A percentile compares a stretch with the other conserved stretches of the same genome.
Conservation (phyloP, 2,888 invertebrate genomes). For the Acrobasis consociella region DNA sequence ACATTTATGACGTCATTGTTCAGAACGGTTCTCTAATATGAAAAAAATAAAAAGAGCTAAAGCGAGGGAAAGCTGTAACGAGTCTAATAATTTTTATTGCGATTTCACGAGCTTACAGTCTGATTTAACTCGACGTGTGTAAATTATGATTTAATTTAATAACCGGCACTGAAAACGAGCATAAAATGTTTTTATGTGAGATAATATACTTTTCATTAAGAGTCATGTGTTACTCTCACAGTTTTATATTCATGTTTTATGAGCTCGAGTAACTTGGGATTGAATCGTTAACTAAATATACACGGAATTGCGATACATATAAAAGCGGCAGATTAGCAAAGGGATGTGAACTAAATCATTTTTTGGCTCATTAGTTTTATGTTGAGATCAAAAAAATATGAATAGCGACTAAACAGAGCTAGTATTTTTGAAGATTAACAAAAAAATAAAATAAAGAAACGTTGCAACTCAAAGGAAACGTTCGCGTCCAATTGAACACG, state of each 20-base stretch:
- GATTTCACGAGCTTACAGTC: slow-evolving; percentile 71
- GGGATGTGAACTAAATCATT: too few relatives aligned
- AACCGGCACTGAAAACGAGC: slow-evolving; percentile 70
- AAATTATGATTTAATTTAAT: slow-evolving; percentile 81
- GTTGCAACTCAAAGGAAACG: slow-evolving; percentile 45
- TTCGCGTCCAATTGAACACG: slow-evolving; percentile 37
- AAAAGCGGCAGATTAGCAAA: background rate
- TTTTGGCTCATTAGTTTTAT: too few relatives aligned
- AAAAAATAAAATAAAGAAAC: slow-evolving; percentile 38
- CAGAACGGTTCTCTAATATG: slow-evolving; percentile 59
- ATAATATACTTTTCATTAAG: slow-evolving; percentile 79
- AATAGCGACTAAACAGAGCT: background rate
- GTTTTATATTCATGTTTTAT: slow-evolving; percentile 69
- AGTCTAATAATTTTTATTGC: slow-evolving; percentile 75
- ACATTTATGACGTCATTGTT: slow-evolving; percentile 69
- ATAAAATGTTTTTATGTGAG: slow-evolving; percentile 77
- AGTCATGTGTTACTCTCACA: slow-evolving; percentile 65
- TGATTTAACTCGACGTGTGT: slow-evolving; percentile 75
- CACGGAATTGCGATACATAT: slow-evolving; percentile 36
- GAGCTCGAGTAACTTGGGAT: slow-evolving; percentile 53
- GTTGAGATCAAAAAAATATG: background rate
- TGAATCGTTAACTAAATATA: slow-evolving; percentile 55
- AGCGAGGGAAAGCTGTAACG: slow-evolving; percentile 57
- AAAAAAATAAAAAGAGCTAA: slow-evolving; percentile 53
- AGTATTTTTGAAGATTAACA: slow-evolving; percentile 11